A percentile compares a stretch with the other conserved stretches of the same genome.
Conservation (phyloP, 2,113 vertebrate genomes). For the Eleginops maclovinus region DNA sequence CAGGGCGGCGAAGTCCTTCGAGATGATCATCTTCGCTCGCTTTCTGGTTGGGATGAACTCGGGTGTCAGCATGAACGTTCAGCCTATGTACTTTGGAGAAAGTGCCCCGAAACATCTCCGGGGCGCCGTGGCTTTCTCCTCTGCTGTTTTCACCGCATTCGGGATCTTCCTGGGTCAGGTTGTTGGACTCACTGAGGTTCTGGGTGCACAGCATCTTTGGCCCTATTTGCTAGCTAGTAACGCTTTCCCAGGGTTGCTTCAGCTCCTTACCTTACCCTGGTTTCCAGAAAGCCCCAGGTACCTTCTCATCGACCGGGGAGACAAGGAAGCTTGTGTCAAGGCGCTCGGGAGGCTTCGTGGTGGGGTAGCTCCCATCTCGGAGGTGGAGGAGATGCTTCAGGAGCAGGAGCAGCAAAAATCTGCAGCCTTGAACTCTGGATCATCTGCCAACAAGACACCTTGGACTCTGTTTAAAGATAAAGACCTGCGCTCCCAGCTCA, state of each 20-base stretch:
- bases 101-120: slow-evolving; percentile 89
- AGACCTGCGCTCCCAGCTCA: slow-evolving; percentile 82
- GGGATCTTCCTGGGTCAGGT: slow-evolving; percentile 90
- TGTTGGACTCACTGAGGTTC: slow-evolving; percentile 87
- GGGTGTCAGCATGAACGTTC: slow-evolving; percentile 91
- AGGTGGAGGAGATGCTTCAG: slow-evolving; percentile 89
- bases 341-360: slow-evolving; percentile 86
- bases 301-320: slow-evolving; percentile 91
- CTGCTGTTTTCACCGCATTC: slow-evolving; percentile 89
- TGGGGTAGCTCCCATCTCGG: slow-evolving; percentile 65
- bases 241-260: slow-evolving; percentile 85
- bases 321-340: slow-evolving; percentile 83
- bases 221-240: slow-evolving; percentile 90
- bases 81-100: slow-evolving; percentile 94
- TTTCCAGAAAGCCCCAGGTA: slow-evolving; percentile 92
- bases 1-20: slow-evolving; percentile 83
- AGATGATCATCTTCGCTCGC: slow-evolving; percentile 90
- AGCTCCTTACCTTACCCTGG: slow-evolving; percentile 89
- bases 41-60: slow-evolving; percentile 87
- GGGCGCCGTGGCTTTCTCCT: slow-evolving; percentile 89
- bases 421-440: slow-evolving; percentile 60
- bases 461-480: slow-evolving; percentile 84
- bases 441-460: slow-evolving; percentile 51
- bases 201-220: slow-evolving; percentile 88
- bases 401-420: slow-evolving; percentile 77